Evolutionary conservation across 2,797 vertebrate species (phyloP), one percentile per base, ranked within the genome.

Genomic region (Microhierax caerulescens): DNA sequence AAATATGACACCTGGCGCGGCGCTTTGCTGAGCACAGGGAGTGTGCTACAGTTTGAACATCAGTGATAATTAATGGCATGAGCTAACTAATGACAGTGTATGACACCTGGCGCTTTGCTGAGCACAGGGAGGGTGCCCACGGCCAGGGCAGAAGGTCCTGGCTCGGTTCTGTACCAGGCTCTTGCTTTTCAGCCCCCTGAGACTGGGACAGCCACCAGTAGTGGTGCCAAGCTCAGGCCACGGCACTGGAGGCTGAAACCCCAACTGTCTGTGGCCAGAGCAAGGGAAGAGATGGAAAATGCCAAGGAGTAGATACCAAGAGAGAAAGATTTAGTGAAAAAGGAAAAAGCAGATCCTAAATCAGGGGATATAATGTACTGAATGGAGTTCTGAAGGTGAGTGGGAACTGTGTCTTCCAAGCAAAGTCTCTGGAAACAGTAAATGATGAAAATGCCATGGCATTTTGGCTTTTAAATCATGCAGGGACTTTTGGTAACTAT

Each of bases 1-100:
- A n/a, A 69, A 54, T 8, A 41, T 0, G 51, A 24, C 20, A 56
- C n/a, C 47, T 51, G 53, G 47, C 0, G 1, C 0, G 2, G 23
- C 20, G 73, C 50, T 60, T 74, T 65, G 54, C 64, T 76, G 82
- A 70, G 86, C 56, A 24, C 67, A 41, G 43, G 43, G 19, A 43
- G 43, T 18, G 17, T 41, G 32, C 54, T 56, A 0, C 1, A 0
- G 36, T 70, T 85, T 69, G 27, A 51, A 23, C 9, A 5, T 7
- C 8, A 53, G 45, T 14, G 80, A 30, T 86, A 84, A 92, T 64
- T 79, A 88, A 48, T 4, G 24, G 11, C 34, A 50, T 30, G 25
- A 65, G 59, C 13, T 83, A 79, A 91, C 91, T 50, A 61, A 76
- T 22, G 45, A 16, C 30, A 13, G 7, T 17, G 10, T 32, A 41